Evolutionary conservation across 1,140 invertebrate genomes (phyloP).

Genomic region (Apis cerana): DNA sequence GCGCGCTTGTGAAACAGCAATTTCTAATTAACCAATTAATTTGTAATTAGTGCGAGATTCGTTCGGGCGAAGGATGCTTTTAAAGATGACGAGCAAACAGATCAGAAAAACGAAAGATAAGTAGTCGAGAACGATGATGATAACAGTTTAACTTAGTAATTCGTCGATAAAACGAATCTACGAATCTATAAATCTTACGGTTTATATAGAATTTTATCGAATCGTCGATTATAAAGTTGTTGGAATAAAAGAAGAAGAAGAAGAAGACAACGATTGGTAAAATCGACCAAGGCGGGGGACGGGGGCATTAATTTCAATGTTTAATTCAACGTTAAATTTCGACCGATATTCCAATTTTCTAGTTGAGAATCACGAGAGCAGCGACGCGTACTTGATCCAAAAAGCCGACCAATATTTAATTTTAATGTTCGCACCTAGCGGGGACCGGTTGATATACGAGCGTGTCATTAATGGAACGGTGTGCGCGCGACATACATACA

Average conservation of each 20-base stretch:
- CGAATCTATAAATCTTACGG: too few relatives aligned
- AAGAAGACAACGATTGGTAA: not conserved
- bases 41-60: conserved; percentile 49
- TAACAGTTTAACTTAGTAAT: conserved; percentile 34
- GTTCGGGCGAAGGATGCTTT: not conserved
- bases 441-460: conserved; percentile 52
- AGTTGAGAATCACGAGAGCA: conserved; percentile 6
- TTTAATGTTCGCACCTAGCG: conserved; percentile 49
- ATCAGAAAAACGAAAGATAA: conserved; percentile 8
- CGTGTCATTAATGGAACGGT: conserved; percentile 21
- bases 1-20: conserved; percentile 22
- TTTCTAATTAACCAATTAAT: conserved; percentile 49
- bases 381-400: conserved; percentile 34
- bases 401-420: conserved; percentile 55
- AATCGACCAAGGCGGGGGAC: not conserved
- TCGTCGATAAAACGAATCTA: not conserved
- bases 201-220: too few relatives aligned
- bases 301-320: conserved; percentile 12
- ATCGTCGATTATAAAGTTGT: not conserved
- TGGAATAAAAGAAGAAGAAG: too few relatives aligned
- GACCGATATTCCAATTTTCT: conserved; percentile 32
- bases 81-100: not conserved
- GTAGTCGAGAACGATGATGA: not conserved
- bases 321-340: conserved; percentile 35
- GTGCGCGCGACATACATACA: conserved; percentile 16